A percentile compares a stretch with the other conserved stretches of the same genome.
Conservation (phyloP, 1,140 invertebrate genomes). For the Diprion similis region DNA sequence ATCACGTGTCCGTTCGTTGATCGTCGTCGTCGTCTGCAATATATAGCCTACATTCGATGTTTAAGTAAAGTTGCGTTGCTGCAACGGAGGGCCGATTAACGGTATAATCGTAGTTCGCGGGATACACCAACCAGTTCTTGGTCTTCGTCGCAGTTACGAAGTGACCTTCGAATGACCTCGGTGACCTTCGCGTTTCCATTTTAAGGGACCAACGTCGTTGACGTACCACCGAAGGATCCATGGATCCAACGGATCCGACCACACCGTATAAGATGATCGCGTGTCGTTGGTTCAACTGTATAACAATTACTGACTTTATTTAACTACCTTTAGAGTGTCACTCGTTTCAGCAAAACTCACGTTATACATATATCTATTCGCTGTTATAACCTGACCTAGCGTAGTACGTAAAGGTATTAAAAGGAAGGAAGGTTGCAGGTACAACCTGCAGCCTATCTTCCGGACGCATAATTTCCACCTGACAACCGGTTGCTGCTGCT, state of each 20-base stretch:
- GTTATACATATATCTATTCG: background rate
- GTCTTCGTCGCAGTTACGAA: too few relatives aligned
- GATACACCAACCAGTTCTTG: background rate
- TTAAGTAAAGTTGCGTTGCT: too few relatives aligned
- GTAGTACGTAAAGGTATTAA: background rate
- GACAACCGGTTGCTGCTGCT: background rate
- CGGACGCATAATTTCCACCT: background rate
- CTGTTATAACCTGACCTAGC: background rate
- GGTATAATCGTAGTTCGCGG: background rate
- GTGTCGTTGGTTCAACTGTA: too few relatives aligned
- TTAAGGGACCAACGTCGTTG: too few relatives aligned
- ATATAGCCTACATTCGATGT: too few relatives aligned
- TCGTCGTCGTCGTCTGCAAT: too few relatives aligned
- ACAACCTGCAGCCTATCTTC: background rate
- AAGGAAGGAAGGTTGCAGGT: background rate
- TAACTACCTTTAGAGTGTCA: too few relatives aligned
- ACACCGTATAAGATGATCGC: too few relatives aligned
- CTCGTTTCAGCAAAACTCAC: background rate
- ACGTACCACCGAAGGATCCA: too few relatives aligned
- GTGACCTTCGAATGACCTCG: background rate
- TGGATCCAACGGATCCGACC: too few relatives aligned
- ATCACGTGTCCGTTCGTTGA: too few relatives aligned
- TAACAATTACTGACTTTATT: too few relatives aligned
- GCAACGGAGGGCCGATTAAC: background rate
- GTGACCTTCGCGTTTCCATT: constrained; percentile 2